These are phyloP conservation scores for Cebuella pygmaea DNA, from an alignment of 2,797 vertebrate species.

Conservation along the genomic window DNA sequence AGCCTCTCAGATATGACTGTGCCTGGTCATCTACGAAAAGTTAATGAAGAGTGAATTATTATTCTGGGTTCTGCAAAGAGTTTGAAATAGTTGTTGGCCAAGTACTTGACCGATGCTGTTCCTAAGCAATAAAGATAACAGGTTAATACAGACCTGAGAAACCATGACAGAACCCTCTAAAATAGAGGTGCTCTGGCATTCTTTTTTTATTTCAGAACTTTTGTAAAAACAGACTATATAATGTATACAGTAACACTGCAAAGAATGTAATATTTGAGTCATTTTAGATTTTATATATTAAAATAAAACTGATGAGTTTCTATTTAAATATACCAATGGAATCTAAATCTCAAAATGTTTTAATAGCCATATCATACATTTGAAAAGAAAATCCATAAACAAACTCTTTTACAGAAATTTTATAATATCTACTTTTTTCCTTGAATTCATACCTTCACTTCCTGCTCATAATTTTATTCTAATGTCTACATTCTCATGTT, in stretches of 20 bases:
- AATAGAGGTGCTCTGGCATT: not conserved
- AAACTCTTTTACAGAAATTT: not conserved
- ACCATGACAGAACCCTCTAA: not conserved
- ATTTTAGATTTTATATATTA: conserved; percentile 20
- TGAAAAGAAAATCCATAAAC: conserved; percentile 49
- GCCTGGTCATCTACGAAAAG: not conserved
- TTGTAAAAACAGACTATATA: not conserved
- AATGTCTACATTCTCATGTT: conserved; percentile 25
- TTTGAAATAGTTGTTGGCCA: not conserved
- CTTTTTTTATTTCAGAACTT: not conserved
- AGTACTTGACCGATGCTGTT: not conserved
- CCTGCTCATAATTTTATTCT: not conserved
- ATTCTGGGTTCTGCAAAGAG: not conserved
- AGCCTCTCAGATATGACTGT: not conserved
- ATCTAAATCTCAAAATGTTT: conserved; percentile 47
- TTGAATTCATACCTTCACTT: not conserved
- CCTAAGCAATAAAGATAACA: not conserved
- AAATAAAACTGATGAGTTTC: conserved; percentile 27
- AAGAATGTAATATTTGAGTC: not conserved
- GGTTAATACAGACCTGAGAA: not conserved
- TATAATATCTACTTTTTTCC: not conserved
- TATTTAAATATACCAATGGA: conserved; percentile 26
- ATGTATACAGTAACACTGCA: not conserved
- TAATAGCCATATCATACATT: not conserved
- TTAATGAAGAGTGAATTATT: not conserved